Conservation (phyloP, 1,140 invertebrate species). For the Zaprionus ghesquierei region DNA sequence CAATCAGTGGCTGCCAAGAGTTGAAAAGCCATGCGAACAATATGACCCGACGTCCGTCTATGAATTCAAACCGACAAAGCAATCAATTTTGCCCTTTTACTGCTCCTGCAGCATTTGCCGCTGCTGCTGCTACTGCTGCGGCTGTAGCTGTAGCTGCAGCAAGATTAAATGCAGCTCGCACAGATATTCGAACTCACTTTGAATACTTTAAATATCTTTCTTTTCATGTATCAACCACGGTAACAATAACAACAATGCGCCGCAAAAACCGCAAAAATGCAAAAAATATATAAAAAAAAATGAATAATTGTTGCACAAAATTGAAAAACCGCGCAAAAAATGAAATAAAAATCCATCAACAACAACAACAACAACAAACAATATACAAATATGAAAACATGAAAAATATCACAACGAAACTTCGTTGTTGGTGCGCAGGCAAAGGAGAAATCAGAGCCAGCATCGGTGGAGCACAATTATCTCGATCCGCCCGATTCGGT, state of each 20-base stretch:
- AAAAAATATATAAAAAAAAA: slow-evolving; percentile 76
- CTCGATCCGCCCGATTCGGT: slow-evolving; percentile 82
- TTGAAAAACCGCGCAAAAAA: slow-evolving; percentile 48
- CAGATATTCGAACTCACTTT: slow-evolving; percentile 55
- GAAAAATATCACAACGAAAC: slow-evolving; percentile 34
- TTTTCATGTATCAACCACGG: slow-evolving; percentile 61
- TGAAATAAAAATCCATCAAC: slow-evolving; percentile 37
- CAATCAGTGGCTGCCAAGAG: slow-evolving; percentile 64
- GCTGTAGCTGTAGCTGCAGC: slow-evolving; percentile 29
- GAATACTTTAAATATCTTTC: slow-evolving; percentile 62
- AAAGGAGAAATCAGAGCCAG: slow-evolving; percentile 80
- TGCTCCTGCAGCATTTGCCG: slow-evolving; percentile 13
- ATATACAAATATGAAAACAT: neutral
- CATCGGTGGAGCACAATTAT: slow-evolving; percentile 82
- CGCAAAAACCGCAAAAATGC: slow-evolving; percentile 67
- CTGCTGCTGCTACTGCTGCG: neutral
- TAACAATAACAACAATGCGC: slow-evolving; percentile 53
- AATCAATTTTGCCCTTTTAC: slow-evolving; percentile 64
- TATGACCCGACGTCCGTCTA: slow-evolving; percentile 57
- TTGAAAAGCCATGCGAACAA: slow-evolving; percentile 65
- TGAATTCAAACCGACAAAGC: slow-evolving; percentile 74
- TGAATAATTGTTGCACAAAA: slow-evolving; percentile 51
- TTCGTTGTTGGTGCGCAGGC: slow-evolving; percentile 46
- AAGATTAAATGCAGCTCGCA: slow-evolving; percentile 58
- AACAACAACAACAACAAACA: slow-evolving; percentile 31